These are phyloP conservation scores for Agrenia bidenticulata DNA, from an alignment of 2,888 invertebrate species.

Conservation along the genomic window DNA sequence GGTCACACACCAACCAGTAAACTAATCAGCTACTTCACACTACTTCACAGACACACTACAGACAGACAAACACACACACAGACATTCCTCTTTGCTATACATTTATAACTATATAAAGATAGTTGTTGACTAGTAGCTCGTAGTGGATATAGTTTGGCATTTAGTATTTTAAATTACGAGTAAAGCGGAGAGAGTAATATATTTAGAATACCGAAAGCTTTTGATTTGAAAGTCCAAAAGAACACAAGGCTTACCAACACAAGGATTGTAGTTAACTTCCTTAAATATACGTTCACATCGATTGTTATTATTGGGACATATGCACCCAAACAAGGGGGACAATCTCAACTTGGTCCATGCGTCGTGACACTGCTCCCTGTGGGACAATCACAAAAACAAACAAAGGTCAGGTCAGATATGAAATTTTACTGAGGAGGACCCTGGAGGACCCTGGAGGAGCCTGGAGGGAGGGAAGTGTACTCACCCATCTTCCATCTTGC, in stretches of 20 bases:
- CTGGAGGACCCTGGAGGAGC: too few relatives aligned
- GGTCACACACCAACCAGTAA: too few relatives aligned
- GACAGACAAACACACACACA: too few relatives aligned
- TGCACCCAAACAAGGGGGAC: constrained; percentile 89
- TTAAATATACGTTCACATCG: constrained; percentile 85
- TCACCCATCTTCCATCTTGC: constrained; percentile 86
- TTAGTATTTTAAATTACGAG: too few relatives aligned
- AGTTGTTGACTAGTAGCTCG: too few relatives aligned
- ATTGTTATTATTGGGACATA: constrained; percentile 84
- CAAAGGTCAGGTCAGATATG: too few relatives aligned
- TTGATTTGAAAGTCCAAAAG: neutral
- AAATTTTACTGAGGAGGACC: too few relatives aligned
- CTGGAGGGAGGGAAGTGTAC: constrained; percentile 49
- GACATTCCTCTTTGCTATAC: too few relatives aligned
- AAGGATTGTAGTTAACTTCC: constrained; percentile 88
- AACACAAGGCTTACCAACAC: constrained; percentile 74
- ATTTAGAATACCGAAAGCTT: constrained; percentile 1
- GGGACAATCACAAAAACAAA: neutral
- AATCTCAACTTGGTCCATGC: constrained; percentile 83
- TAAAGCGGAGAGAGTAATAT: neutral
- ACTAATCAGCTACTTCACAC: too few relatives aligned
- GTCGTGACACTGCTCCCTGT: constrained; percentile 79
- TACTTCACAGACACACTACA: too few relatives aligned
- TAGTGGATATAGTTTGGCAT: too few relatives aligned
- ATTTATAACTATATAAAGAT: too few relatives aligned